These are phyloP conservation scores for Deilephila porcellus DNA, from an alignment of 2,888 invertebrate species.

Conservation along the genomic window DNA sequence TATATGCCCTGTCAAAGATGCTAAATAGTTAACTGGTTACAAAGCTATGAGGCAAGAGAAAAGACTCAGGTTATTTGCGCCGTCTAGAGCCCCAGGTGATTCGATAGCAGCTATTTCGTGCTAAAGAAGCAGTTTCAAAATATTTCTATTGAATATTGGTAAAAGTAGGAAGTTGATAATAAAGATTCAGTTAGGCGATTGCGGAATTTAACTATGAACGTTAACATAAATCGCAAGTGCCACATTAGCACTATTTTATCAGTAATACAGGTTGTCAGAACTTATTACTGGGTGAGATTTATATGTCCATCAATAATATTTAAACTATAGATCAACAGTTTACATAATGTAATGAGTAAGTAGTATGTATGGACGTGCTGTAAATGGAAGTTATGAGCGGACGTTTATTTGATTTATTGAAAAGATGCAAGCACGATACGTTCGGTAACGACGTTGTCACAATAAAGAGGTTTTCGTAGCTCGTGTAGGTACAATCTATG, in stretches of 20 bases:
- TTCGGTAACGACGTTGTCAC: slow-evolving; percentile 17
- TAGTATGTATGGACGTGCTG: not conserved
- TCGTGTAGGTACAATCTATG: not conserved
- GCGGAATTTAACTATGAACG: not conserved
- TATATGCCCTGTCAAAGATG: slow-evolving; percentile 24
- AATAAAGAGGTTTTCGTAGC: slow-evolving; percentile 7
- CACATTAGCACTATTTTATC: not conserved
- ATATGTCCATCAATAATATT: not conserved
- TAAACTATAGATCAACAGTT: not conserved
- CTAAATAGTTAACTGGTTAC: slow-evolving; percentile 23
- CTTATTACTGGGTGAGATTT: not conserved
- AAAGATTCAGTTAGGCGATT: not conserved
- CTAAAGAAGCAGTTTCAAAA: not conserved
- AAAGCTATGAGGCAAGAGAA: slow-evolving; percentile 10
- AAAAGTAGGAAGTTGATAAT: slow-evolving; percentile 6
- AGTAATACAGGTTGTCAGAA: not conserved
- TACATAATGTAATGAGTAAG: not conserved
- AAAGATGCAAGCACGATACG: slow-evolving; percentile 8
- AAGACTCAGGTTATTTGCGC: not conserved
- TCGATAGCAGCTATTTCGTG: not conserved
- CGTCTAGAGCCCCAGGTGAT: not conserved
- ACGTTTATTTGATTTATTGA: slow-evolving; percentile 2
- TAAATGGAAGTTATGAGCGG: not conserved
- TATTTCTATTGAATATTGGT: not conserved
- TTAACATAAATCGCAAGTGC: not conserved